Base-by-base conservation (phyloP, 92 coral and sea anemone genomes). In the Phymanthus crucifer region DNA sequence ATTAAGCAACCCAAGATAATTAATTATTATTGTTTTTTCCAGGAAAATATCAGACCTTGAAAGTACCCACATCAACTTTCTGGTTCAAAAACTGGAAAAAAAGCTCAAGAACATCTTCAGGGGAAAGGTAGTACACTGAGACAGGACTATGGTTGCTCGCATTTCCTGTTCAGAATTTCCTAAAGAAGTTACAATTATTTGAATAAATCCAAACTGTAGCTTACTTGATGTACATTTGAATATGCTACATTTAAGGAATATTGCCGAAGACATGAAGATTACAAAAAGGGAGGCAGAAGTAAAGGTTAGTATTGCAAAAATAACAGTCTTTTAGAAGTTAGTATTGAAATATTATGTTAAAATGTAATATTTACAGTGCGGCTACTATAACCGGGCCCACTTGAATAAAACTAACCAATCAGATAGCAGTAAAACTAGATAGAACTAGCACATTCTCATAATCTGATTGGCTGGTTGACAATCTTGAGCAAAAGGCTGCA, bases 261-360 rank as follows among this genome's bases (percentile, higher is more conserved):
- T 36, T 86, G 90, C 70, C 90, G 94, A 46, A 89, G 98, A 66
- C 98, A 95, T 72, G 98, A 92, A 71, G 98, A 95, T 70, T 95
- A 88, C 86, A 95, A 95, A 76, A 87, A 75, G 72, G 97, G 98
- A 18, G 98, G 98, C 31, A 85, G 84, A 57, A 72, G 78, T 36
- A 87, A 85, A 89, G 98, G 98, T 95, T 77, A 16, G 80, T 47
- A 54, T 9, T 17, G 32, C 19, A 54, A 9, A n/a, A 46, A 8
- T 33, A 52, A 2, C 1, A 6, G 14, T 6, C 50, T 6, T 45
- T 14, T 36, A n/a, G 18, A 3, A 14, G 21, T 1, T 1, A n/a
- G 40, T 37, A 37, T 7, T 37, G 40, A 3, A 37, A 37, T 37
- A 37, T 37, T 37, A n/a, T 37, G 40, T 37, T 37, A 37, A 3